phyloP scores from a whole-genome alignment of 2,888 invertebrate genomes.

The Nineta flava region DNA sequence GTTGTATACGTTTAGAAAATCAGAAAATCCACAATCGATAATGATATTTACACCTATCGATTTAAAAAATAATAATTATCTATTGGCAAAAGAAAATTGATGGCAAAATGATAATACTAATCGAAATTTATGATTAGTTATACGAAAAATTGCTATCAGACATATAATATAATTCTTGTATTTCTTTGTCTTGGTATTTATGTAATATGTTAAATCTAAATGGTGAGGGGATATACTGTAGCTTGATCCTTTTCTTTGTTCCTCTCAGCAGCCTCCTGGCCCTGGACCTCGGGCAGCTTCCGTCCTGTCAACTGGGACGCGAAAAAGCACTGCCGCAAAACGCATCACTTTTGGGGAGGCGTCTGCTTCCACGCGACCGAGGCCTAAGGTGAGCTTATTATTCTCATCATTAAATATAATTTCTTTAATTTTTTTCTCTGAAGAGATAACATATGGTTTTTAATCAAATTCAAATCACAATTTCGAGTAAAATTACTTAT shows the following conservation, averaged over 20 bases:
- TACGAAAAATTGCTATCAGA: not conserved
- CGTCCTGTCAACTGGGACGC: conserved; percentile 21
- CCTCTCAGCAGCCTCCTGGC: conserved; percentile 22
- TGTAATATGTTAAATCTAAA: conserved; percentile 4
- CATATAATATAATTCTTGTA: not conserved
- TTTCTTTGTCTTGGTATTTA: not conserved
- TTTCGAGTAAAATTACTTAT: no score
- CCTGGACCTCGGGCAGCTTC: conserved; percentile 21
- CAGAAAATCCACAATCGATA: no score
- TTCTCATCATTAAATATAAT: not conserved
- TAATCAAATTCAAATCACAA: no score
- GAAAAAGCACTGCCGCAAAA: conserved; percentile 30
- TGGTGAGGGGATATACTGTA: conserved; percentile 23
- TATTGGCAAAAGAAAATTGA: no score
- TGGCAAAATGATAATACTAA: not conserved
- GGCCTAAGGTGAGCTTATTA: conserved; percentile 26
- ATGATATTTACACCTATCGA: no score
- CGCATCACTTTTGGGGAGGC: conserved; percentile 30
- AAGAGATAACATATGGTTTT: no score
- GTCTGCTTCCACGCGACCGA: conserved; percentile 17
- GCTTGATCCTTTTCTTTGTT: conserved; percentile 14
- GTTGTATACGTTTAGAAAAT: no score
- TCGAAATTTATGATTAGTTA: not conserved
- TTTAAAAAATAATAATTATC: no score
- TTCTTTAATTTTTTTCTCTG: no score